Percentiles rank a stretch among this genome's conserved stretches.
Evolutionary conservation across 2,888 invertebrate species (phyloP).

Genomic region (Cerceris ruficornis): DNA sequence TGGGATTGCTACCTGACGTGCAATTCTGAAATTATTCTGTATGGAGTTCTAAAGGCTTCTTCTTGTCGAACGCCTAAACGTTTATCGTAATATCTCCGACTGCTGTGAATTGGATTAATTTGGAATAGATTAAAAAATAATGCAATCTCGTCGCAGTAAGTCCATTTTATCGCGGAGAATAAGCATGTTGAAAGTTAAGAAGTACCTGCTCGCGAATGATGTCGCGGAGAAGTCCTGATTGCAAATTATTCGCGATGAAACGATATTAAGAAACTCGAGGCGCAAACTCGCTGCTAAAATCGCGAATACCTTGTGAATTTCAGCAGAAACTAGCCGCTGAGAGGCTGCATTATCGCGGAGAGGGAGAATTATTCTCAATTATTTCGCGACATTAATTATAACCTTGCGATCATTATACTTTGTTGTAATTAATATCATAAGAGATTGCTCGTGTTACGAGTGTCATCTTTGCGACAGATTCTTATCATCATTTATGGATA

Average conservation of each 20-base stretch:
- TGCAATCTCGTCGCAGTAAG: no score
- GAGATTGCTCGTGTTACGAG: no score
- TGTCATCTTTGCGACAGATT: not conserved
- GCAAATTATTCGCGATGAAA: no score
- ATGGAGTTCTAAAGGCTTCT: constrained; percentile 17
- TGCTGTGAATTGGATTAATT: no score
- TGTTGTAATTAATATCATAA: constrained; percentile 32
- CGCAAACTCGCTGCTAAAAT: no score
- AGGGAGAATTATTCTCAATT: constrained; percentile 36
- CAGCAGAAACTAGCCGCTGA: constrained; percentile 1
- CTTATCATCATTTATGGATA: not conserved
- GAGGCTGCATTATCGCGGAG: not conserved
- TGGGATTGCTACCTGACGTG: constrained; percentile 52
- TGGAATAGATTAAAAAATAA: no score
- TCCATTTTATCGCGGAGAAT: no score
- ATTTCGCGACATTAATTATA: constrained; percentile 42
- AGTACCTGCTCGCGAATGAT: no score
- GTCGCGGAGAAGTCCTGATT: no score
- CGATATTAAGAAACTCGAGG: no score
- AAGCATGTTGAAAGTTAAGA: no score
- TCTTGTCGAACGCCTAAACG: constrained; percentile 15
- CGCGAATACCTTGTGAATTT: not conserved
- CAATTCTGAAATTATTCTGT: constrained; percentile 37
- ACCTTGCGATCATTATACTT: constrained; percentile 14
- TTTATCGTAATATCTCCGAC: not conserved